These are phyloP conservation scores for Uria aalge DNA, from an alignment of 2,113 vertebrate species.

Conservation along the genomic window DNA sequence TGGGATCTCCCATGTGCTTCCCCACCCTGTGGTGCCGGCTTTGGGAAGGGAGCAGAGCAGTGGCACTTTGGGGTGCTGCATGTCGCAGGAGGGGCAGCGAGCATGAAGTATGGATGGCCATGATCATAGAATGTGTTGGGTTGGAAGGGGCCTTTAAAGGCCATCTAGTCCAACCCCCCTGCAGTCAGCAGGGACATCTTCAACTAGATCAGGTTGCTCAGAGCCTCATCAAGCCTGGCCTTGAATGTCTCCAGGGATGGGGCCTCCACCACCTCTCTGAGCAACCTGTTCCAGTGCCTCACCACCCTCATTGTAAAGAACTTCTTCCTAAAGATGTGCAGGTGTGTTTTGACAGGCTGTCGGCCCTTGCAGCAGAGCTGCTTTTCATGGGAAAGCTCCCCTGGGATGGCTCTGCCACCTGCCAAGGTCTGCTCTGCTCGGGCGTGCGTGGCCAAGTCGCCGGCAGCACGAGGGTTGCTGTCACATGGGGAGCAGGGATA, in stretches of 20 bases:
- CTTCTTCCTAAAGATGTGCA: too few relatives aligned
- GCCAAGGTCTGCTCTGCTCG: neutral
- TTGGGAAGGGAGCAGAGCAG: neutral
- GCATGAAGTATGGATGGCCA: neutral
- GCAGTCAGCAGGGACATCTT: too few relatives aligned
- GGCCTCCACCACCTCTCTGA: too few relatives aligned
- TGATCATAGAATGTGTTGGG: too few relatives aligned
- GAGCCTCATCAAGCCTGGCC: too few relatives aligned
- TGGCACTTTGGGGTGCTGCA: neutral
- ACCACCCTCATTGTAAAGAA: too few relatives aligned
- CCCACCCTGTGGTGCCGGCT: rapidly evolving
- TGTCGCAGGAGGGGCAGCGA: neutral
- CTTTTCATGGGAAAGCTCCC: neutral
- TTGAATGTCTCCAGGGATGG: too few relatives aligned
- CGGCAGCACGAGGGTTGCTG: rapidly evolving
- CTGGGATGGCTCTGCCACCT: neutral
- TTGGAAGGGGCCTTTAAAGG: too few relatives aligned
- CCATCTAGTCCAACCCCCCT: too few relatives aligned
- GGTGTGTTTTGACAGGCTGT: neutral
- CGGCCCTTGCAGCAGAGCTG: neutral
- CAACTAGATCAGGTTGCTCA: too few relatives aligned
- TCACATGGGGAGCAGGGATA: rapidly evolving
- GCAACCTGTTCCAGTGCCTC: too few relatives aligned
- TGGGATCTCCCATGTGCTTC: neutral
- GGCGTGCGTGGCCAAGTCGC: neutral